Percentiles rank a stretch among this genome's conserved stretches.
phyloP scores from a whole-genome alignment of 2,888 invertebrate species.

The Lysandra bellargus region DNA sequence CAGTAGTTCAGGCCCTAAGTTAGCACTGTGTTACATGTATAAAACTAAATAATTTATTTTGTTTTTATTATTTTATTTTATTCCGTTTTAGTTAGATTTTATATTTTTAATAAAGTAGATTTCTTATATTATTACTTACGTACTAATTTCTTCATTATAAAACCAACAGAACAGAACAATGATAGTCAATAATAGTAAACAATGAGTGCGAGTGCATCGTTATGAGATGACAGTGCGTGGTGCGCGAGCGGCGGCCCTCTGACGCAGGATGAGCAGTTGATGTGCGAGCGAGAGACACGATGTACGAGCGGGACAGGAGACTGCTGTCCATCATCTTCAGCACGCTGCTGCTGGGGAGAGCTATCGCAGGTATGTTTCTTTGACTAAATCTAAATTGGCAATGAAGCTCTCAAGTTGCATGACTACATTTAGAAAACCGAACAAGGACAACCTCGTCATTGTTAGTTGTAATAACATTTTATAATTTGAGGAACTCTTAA shows the following conservation, averaged over 20 bases:
- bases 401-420: background rate
- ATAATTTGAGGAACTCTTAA: too few species aligned
- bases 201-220: background rate
- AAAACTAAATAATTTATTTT: too few species aligned
- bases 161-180: background rate
- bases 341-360: constrained; percentile 69
- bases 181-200: background rate
- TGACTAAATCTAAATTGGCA: background rate
- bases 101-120: too few species aligned
- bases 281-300: constrained; percentile 47
- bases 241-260: constrained; percentile 32
- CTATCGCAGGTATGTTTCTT: constrained; percentile 65
- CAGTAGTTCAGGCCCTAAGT: too few species aligned
- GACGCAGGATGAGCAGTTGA: constrained; percentile 34
- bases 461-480: too few species aligned
- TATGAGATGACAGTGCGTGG: constrained; percentile 5
- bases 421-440: too few species aligned
- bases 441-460: too few species aligned
- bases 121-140: too few species aligned
- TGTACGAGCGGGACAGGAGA: constrained; percentile 61
- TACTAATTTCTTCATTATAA: background rate
- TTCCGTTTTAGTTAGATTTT: too few species aligned
- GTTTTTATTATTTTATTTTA: too few species aligned
- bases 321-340: constrained; percentile 73
- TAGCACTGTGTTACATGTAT: too few species aligned